Evolutionary conservation across 2,113 vertebrate species (phyloP).

Genomic region (Hypocryptadius cinnamomeus): DNA sequence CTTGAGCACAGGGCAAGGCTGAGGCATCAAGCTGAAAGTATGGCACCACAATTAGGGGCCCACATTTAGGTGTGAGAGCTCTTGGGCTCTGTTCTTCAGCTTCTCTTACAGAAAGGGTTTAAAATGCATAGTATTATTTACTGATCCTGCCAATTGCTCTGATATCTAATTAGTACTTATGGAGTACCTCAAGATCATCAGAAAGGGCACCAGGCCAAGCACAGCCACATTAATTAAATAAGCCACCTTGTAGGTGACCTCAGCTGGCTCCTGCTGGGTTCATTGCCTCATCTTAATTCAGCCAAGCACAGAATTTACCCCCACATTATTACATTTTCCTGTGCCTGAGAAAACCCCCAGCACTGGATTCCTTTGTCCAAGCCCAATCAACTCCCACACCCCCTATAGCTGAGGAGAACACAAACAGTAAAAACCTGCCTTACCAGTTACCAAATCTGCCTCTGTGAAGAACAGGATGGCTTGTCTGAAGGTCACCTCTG

Average conservation of each 20-base stretch:
- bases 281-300: not conserved
- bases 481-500: slow-evolving; percentile 70
- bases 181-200: not conserved
- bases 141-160: not conserved
- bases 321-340: not conserved
- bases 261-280: not conserved
- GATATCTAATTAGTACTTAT: not conserved
- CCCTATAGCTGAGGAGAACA: not conserved
- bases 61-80: not conserved
- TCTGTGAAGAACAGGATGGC: slow-evolving; percentile 67
- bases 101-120: not conserved
- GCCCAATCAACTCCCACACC: not conserved
- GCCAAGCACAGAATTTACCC: not conserved
- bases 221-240: not conserved
- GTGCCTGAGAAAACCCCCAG: not conserved
- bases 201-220: not conserved
- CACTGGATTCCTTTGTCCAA: not conserved
- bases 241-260: not conserved
- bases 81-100: not conserved
- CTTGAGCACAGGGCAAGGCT: not conserved
- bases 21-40: not conserved
- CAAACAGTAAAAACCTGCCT: not conserved
- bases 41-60: not conserved
- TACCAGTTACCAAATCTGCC: slow-evolving; percentile 60
- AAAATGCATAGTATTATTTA: not conserved